Evolutionary conservation across 2,797 vertebrate species (phyloP), one percentile per base, ranked within the genome.

Genomic region (Microhierax caerulescens): DNA sequence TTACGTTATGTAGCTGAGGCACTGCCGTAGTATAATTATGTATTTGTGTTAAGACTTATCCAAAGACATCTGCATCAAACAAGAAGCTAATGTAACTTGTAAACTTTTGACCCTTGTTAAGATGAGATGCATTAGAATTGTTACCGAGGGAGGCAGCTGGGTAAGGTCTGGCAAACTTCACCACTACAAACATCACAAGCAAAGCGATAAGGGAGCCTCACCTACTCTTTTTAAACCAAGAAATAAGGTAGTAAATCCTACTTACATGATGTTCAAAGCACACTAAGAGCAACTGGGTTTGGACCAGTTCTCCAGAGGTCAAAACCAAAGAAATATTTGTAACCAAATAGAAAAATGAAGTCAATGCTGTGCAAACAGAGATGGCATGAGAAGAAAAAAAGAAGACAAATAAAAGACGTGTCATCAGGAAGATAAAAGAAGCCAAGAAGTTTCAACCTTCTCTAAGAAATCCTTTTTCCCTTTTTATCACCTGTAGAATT

Each of bases 31-130:
- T 11, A 2, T 93, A 94, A 96, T 94, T 90, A 84, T 0, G 0
- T 43, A 73, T 95, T 93, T 93, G 41, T 79, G 93, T 56, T 95
- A 79, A 84, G 80, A 54, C 95, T 86, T 90, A 97, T 94, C 85
- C 83, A 67, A 95, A 84, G 83, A 92, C 74, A 50, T 17, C 85
- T 82, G 85, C 90, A 95, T 96, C 95, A 94, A 94, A 83, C 48
- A 61, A 94, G 77, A 88, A 79, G 80, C 70, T 97, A 95, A 96
- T 27, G 77, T 8, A 94, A 93, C 76, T 69, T 73, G 69, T 96
- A 94, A 96, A 96, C 96, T 96, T 84, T 92, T 97, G 95, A 96
- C 96, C 93, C 90, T 75, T 86, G 90, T 93, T 97, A 96, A 78
- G 65, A 90, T 17, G 72, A 96, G 95, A 97, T 86, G 80, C 80